phyloP scores from a whole-genome alignment of 2,888 invertebrate genomes.

The Selenia dentaria region DNA sequence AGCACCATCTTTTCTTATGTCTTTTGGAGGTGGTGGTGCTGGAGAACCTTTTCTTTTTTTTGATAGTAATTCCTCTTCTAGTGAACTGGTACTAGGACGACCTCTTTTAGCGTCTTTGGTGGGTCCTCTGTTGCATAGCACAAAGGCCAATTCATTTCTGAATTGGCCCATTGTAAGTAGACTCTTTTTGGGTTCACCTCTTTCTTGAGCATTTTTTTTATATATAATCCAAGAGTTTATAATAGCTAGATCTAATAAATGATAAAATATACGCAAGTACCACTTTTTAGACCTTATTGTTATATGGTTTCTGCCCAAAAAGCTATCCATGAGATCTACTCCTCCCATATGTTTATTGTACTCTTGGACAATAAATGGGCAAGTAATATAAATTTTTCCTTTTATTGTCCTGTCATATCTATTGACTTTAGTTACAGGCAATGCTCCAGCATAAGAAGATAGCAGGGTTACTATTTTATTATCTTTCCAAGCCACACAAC shows the following conservation, averaged over 20 bases:
- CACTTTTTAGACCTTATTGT: conserved; percentile 49
- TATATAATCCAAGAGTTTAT: conserved; percentile 49
- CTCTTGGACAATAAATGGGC: conserved; percentile 47
- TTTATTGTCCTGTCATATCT: conserved; percentile 47
- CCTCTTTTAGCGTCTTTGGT: no score
- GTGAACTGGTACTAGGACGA: no score
- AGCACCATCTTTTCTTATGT: no score
- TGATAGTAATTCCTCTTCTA: no score
- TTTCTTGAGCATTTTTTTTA: conserved; percentile 39
- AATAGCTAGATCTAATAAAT: conserved; percentile 43
- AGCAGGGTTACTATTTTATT: conserved; percentile 46
- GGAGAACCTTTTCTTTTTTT: no score
- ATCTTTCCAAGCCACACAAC: conserved; percentile 50
- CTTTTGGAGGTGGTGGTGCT: no score
- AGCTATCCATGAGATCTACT: conserved; percentile 43
- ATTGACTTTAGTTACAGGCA: conserved; percentile 42
- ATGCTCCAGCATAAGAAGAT: conserved; percentile 47
- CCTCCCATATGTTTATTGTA: conserved; percentile 56
- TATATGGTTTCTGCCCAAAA: conserved; percentile 46
- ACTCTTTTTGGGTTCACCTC: conserved; percentile 46
- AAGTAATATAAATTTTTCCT: conserved; percentile 45
- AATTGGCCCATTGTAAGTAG: conserved; percentile 47
- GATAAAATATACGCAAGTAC: conserved; percentile 51
- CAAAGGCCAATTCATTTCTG: conserved; percentile 47
- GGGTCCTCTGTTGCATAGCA: conserved; percentile 51